Base-by-base conservation (phyloP, 2,888 invertebrate species). In the Tipula helvola region DNA sequence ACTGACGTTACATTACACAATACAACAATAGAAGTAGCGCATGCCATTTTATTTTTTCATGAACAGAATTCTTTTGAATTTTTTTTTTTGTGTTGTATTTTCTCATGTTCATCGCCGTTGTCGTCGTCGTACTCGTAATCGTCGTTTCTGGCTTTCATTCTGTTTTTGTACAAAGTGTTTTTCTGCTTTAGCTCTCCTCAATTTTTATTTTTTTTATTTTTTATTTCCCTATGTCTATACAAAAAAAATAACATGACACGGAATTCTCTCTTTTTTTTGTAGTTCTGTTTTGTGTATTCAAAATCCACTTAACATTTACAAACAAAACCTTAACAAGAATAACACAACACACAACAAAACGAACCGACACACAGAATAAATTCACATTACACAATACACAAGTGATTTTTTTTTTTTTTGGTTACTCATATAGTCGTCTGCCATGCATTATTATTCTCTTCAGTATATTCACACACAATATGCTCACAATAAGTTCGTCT, bases 1-100 rank as follows among this genome's bases (percentile, higher is more conserved):
- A 42, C 18, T 42, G 41, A 85, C 85, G 85, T 85, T 42, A 85
- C 13, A 85, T 85, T 85, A 39, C 85, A 85, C 84, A 84, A 84
- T 39, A 85, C 85, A 42, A 42, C 18, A 85, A 41, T 39, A 41
- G 42, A 41, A 85, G 42, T 18, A 85, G 85, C 85, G 85, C 85
- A 85, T 85, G 85, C 85, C 42, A 42, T 85, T 42, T 85, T 84
- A 84, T 84, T 71, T 52, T 71, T 71, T 71, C 71, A 71, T 71
- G 71, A 71, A 71, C 71, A 71, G 28, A 71, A 71, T 71, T 71
- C 71, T 71, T 71, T 71, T 71, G 71, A 71, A 71, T 71, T 16
- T 71, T 71, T 71, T 71, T 18, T 71, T 71, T 8, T 52, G 5
- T 44, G 28, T 28, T 16, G 18, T 28, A 28, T 71, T 71, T 71